Evolutionary conservation across 2,797 vertebrate genomes (phyloP).

Genomic region (Sebastes hubbsi): DNA sequence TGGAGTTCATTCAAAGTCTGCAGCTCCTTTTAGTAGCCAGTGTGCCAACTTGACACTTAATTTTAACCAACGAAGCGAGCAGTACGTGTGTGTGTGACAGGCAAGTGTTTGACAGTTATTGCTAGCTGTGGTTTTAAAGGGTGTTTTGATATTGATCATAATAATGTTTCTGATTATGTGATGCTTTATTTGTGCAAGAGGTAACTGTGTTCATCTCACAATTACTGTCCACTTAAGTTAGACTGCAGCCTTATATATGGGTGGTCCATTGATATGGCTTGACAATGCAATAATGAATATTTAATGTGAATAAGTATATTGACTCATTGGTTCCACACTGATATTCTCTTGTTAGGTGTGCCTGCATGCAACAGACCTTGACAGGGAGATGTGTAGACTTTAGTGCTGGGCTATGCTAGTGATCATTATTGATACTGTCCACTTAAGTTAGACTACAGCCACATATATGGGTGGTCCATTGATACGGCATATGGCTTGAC

Average conservation of each 20-base stretch:
- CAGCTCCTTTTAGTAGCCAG: neutral
- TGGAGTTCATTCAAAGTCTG: constrained; percentile 51
- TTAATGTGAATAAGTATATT: neutral
- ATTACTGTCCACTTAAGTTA: neutral
- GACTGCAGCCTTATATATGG: neutral
- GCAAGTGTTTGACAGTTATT: no score
- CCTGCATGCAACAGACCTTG: neutral
- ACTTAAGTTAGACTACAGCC: no score
- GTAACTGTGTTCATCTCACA: neutral
- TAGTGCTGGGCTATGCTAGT: neutral
- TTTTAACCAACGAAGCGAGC: neutral
- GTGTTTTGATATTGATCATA: no score
- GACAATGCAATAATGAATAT: neutral
- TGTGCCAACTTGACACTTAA: neutral
- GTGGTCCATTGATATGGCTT: neutral
- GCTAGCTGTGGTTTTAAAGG: no score
- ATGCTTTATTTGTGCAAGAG: neutral
- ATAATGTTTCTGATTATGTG: no score
- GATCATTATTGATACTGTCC: neutral
- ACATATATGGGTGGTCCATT: no score
- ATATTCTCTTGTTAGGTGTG: neutral
- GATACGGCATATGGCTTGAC: no score
- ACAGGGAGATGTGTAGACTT: neutral
- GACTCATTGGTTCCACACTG: neutral
- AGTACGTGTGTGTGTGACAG: no score